Base-by-base conservation (phyloP, 2,888 invertebrate genomes). In the Molanna angustata region DNA sequence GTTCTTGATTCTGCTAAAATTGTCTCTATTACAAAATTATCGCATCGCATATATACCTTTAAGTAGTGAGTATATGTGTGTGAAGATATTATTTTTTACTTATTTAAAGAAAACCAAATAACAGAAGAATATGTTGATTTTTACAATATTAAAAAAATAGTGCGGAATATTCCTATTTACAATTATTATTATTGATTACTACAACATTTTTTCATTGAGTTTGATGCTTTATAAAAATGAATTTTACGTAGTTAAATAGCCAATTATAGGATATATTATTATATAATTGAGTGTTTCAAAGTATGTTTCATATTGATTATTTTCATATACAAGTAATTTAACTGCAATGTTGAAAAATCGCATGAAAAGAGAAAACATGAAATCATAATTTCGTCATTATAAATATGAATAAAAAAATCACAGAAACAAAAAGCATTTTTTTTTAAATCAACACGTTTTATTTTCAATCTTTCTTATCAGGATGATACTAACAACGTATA, bases 141-240 rank as follows among this genome's bases (percentile, higher is more conserved):
- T 57, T 50, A 51, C 35, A 18, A 32, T 49, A 16, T 42, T 39
- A 43, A 44, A 22, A 41, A 43, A 49, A 47, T 18, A 18, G 37
- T n/a, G 16, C 17, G 43, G 43, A 40, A 46, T 39, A 35, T 47
- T 46, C 52, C 43, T 55, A 45, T 47, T 52, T 58, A 48, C 44
- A 57, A n/a, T n/a, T n/a, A n/a, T 48, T 46, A 54, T 52, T 37
- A 54, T 49, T 41, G 60, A 56, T 71, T 76, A 78, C 74, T 76
- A 61, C 59, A 60, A 61, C 51, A 61, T 56, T n/a, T n/a, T 60
- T 57, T 56, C 65, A 76, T 76, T 76, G 76, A 76, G 74, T 76
- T 77, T 70, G 71, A 71, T 75, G 71, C 68, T 73, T 73, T 72
- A 67, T 70, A 72, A 73, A 73, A 72, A 75, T 45, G 54, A 57